A percentile compares a stretch with the other conserved stretches of the same genome.
These are phyloP conservation scores for Palythoa grandiflora DNA, from an alignment of 92 coral and sea anemone genomes.

Conservation along the genomic window DNA sequence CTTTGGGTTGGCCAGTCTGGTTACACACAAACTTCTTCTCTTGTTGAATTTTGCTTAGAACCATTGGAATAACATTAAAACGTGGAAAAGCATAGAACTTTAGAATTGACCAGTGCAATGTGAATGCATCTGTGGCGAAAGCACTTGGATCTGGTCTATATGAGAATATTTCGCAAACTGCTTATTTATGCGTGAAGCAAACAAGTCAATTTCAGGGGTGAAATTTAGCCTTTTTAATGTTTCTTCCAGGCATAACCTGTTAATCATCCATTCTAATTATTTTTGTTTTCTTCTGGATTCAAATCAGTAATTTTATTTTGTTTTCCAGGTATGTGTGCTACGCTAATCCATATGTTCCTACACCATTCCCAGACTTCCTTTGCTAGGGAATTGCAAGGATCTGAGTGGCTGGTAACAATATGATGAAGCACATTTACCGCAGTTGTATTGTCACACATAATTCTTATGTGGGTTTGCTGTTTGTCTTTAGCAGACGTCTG, in stretches of 20 bases:
- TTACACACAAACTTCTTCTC: conserved; percentile 29
- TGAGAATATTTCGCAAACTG: conserved; percentile 43
- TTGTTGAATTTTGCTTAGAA: conserved; percentile 34
- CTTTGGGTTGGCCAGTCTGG: conserved; percentile 47
- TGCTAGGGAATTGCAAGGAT: no score
- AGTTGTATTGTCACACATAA: no score
- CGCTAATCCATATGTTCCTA: no score
- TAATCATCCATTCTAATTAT: conserved; percentile 44
- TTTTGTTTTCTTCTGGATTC: conserved; percentile 26
- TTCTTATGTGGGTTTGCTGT: no score
- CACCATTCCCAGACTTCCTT: no score
- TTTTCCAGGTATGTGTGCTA: conserved; percentile 5
- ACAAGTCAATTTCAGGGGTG: conserved; percentile 40
- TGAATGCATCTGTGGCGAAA: conserved; percentile 36
- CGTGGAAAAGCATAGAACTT: conserved; percentile 45
- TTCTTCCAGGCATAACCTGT: neutral
- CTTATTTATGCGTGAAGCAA: conserved; percentile 53
- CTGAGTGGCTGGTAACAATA: no score
- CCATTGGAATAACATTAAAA: conserved; percentile 40
- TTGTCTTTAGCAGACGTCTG: no score
- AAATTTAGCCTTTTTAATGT: conserved; percentile 24
- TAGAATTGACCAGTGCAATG: conserved; percentile 3
- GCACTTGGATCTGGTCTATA: conserved; percentile 53
- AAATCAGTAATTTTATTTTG: conserved; percentile 22
- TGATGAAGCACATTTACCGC: no score